Evolutionary conservation across 2,888 invertebrate species (phyloP).

Genomic region (Pammene fasciana): DNA sequence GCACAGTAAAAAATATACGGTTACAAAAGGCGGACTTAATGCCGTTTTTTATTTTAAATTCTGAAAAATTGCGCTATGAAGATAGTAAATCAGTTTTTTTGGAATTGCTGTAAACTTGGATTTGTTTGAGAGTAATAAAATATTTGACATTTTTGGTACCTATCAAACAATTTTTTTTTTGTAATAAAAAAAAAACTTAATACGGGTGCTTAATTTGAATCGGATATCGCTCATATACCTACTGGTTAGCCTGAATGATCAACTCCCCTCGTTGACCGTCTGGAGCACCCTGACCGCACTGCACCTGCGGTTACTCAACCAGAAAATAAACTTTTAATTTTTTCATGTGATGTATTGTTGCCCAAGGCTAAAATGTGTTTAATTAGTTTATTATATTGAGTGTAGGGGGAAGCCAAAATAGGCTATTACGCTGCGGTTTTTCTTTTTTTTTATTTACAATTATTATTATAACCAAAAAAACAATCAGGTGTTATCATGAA

Average conservation of each 20-base stretch:
- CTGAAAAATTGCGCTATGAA: no score
- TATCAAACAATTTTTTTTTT: no score
- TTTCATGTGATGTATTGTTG: not conserved
- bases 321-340: conserved; percentile 30
- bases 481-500: no score
- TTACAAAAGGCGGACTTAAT: no score
- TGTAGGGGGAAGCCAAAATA: not conserved
- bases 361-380: conserved; percentile 1
- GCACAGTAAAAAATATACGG: no score
- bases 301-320: conserved; percentile 10
- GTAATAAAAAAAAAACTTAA: not conserved
- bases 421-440: not conserved
- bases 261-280: not conserved
- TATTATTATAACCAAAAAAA: no score
- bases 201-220: not conserved
- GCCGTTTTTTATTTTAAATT: no score
- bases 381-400: conserved; percentile 2
- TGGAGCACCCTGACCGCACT: not conserved
- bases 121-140: no score
- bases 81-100: no score
- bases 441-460: not conserved
- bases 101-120: no score
- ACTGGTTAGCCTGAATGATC: not conserved
- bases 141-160: no score
- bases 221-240: not conserved